Evolutionary conservation across 1,140 invertebrate genomes (phyloP).

Genomic region (Phymorhynchus buccinoides): DNA sequence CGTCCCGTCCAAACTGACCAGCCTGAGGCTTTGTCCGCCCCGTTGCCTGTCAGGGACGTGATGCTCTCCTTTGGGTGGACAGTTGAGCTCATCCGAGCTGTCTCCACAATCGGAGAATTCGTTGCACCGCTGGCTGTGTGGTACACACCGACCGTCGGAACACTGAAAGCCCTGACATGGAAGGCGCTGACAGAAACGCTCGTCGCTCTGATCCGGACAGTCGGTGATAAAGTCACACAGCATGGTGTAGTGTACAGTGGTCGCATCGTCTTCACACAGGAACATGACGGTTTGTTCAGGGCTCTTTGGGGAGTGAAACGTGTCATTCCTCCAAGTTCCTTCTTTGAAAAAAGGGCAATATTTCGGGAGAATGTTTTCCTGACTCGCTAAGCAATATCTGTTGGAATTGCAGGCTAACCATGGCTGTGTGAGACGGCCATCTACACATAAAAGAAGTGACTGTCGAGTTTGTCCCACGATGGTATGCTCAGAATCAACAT

Average conservation of each 20-base stretch:
- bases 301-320: background rate
- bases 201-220: no score
- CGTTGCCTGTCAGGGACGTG: background rate
- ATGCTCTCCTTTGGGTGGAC: background rate
- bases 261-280: background rate
- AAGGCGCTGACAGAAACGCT: background rate
- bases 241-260: background rate
- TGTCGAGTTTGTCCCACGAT: no score
- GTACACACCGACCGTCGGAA: background rate
- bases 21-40: background rate
- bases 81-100: no score
- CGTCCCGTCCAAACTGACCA: background rate
- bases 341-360: background rate
- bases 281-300: background rate
- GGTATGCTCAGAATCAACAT: no score
- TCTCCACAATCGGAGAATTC: no score
- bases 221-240: no score
- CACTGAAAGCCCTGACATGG: background rate
- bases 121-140: background rate
- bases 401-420: background rate
- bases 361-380: background rate
- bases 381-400: background rate
- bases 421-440: background rate
- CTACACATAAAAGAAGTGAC: background rate
- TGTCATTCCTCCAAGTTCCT: no score